Evolutionary conservation across 2,797 vertebrate species (phyloP).

Genomic region (Semaprochilodus insignis): DNA sequence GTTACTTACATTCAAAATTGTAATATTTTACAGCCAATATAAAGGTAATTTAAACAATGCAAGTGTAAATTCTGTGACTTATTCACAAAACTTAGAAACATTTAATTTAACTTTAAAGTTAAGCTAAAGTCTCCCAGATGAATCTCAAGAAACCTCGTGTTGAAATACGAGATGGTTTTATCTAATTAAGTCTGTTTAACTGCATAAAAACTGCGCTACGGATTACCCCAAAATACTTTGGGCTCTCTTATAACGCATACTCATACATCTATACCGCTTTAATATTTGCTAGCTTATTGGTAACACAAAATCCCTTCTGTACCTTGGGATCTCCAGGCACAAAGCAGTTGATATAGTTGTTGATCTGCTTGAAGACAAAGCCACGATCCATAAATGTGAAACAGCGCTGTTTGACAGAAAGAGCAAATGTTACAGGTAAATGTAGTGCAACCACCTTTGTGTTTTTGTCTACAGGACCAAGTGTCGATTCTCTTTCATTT

Average conservation of each 20-base stretch:
- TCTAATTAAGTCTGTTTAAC: no score
- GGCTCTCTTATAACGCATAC: no score
- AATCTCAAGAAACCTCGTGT: no score
- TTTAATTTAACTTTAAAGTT: no score
- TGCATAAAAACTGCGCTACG: no score
- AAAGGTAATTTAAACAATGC: neutral
- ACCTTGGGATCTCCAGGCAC: constrained; percentile 96
- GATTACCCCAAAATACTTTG: no score
- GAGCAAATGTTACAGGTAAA: neutral
- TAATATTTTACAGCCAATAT: neutral
- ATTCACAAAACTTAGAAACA: neutral
- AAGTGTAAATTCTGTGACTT: neutral
- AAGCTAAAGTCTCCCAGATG: neutral
- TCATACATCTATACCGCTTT: neutral
- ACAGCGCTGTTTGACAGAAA: constrained; percentile 82
- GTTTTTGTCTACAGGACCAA: neutral
- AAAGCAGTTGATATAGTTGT: constrained; percentile 97
- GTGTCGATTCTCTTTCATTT: neutral
- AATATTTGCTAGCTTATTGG: neutral
- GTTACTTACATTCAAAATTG: no score
- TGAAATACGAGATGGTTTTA: no score
- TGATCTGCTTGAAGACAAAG: constrained; percentile 97
- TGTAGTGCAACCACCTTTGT: neutral
- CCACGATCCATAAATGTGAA: constrained; percentile 98
- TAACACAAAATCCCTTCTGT: constrained; percentile 19